Percentiles rank a stretch among this genome's conserved stretches.
Conservation (phyloP, 2,797 vertebrate genomes). For the Tympanoctomys barrerae region DNA sequence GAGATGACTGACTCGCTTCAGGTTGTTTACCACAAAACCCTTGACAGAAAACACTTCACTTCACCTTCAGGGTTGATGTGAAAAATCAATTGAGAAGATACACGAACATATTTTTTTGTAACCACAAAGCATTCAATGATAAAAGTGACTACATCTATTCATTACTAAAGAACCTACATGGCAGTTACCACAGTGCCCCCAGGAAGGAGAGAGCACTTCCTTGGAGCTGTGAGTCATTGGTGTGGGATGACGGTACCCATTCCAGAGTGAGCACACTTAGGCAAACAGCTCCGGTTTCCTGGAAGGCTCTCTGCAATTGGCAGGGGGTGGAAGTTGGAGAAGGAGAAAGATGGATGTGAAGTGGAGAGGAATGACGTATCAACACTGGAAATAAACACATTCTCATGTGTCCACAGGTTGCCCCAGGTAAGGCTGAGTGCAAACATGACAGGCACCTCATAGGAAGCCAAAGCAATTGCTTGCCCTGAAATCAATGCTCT, state of each 20-base stretch:
- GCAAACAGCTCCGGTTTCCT: constrained; percentile 59
- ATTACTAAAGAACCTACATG: constrained; percentile 25
- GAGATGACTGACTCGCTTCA: constrained; percentile 56
- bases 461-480: background rate
- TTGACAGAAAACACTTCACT: constrained; percentile 63
- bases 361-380: constrained; percentile 2
- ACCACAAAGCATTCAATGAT: constrained; percentile 61
- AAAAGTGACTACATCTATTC: constrained; percentile 54
- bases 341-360: constrained; percentile 42
- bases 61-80: constrained; percentile 40
- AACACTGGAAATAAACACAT: constrained; percentile 22
- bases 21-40: constrained; percentile 3
- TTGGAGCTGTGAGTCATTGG: constrained; percentile 59
- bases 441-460: background rate
- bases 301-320: constrained; percentile 57
- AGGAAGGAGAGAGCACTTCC: constrained; percentile 61
- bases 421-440: background rate
- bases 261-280: constrained; percentile 42
- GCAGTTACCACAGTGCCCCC: constrained; percentile 54
- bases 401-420: background rate
- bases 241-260: constrained; percentile 38
- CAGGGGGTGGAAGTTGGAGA: constrained; percentile 10
- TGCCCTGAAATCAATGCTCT: background rate
- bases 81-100: constrained; percentile 68
- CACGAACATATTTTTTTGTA: background rate